Percentiles rank a stretch among this genome's conserved stretches.
Conservation (phyloP, 2,888 invertebrate species). For the Drosophila pseudotalamancana region DNA sequence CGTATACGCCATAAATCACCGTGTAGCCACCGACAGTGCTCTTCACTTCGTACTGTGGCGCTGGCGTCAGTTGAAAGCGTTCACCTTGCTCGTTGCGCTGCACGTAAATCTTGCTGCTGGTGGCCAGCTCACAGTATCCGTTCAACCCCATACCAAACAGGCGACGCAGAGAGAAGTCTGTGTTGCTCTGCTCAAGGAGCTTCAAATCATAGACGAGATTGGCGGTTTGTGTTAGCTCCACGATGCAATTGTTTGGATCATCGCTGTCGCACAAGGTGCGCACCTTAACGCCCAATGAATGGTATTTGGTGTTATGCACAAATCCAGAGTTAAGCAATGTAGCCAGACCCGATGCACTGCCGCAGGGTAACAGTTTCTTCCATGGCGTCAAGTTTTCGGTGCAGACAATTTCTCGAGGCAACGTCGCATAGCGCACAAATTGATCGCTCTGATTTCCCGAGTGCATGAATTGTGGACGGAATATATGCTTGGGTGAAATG, state of each 20-base stretch:
- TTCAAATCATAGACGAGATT: constrained; percentile 92
- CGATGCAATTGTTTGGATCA: constrained; percentile 85
- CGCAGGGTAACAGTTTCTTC: constrained; percentile 98
- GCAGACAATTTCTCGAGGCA: constrained; percentile 98
- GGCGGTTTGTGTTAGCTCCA: constrained; percentile 94
- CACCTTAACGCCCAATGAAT: constrained; percentile 94
- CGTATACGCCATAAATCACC: constrained; percentile 89
- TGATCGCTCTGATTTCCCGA: constrained; percentile 86
- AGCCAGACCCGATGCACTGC: constrained; percentile 93
- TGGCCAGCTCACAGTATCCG: constrained; percentile 92
- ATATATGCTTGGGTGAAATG: constrained; percentile 92
- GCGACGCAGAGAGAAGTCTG: constrained; percentile 93
- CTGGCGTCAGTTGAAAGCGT: constrained; percentile 87
- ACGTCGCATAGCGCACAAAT: constrained; percentile 91
- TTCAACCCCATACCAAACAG: constrained; percentile 94
- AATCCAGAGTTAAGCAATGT: constrained; percentile 94
- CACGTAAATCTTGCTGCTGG: constrained; percentile 91
- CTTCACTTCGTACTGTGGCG: constrained; percentile 86
- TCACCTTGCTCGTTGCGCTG: constrained; percentile 88
- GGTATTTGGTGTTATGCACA: constrained; percentile 96
- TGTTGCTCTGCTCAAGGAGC: constrained; percentile 86
- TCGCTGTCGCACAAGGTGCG: constrained; percentile 89
- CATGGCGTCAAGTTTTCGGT: constrained; percentile 99
- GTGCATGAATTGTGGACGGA: constrained; percentile 87
- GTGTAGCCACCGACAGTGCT: constrained; percentile 90